Base-by-base conservation (phyloP, 2,888 invertebrate genomes). In the Philaethria dido region DNA sequence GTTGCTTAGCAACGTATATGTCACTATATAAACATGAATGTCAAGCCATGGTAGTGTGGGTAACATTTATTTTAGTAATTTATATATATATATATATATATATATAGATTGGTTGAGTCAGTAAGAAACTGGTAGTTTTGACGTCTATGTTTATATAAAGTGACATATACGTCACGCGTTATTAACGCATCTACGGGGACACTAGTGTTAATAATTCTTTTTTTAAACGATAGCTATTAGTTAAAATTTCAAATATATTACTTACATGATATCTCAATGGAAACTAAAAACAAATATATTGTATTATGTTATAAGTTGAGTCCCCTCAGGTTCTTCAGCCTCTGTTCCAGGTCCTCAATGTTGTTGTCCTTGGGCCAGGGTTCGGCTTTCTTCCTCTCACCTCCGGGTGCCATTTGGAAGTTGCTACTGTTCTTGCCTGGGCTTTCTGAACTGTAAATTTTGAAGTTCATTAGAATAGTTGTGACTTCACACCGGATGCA, bases 371-470 rank as follows among this genome's bases (percentile, higher is more conserved):
- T 59, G 3, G 72, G 72, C 78, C 79, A 78, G 4, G 76, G 70
- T 45, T 70, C 75, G 0, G 75, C 70, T 25, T 69, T 68, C 60
- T 79, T 79, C 1, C 90, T 71, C 57, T 90, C 91, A 0, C 89
- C 86, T 0, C 92, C 92, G 0, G 92, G 92, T 0, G 91, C 91
- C 89, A 89, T 88, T 69, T 87, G 86, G 77, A 91, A 91, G 39
- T 76, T 78, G 2, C 81, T 75, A 0, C 78, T 78, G 0, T 79
- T 67, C 57, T 87, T 88, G 8, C 83, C 85, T 0, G 87, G 86
- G 50, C 85, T 88, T 18, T 85, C 87, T 0, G 84, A 73, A 48
- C 89, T 89, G 67, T 0, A 66, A 59, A 29, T 29, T 29, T 14
- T 39, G 3, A n/a, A 42, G 14, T 14, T 22, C 4, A 25, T 48